A percentile compares a stretch with the other conserved stretches of the same genome.
These are phyloP conservation scores for Sylvia borin DNA, from an alignment of 2,797 vertebrate genomes.

Conservation along the genomic window DNA sequence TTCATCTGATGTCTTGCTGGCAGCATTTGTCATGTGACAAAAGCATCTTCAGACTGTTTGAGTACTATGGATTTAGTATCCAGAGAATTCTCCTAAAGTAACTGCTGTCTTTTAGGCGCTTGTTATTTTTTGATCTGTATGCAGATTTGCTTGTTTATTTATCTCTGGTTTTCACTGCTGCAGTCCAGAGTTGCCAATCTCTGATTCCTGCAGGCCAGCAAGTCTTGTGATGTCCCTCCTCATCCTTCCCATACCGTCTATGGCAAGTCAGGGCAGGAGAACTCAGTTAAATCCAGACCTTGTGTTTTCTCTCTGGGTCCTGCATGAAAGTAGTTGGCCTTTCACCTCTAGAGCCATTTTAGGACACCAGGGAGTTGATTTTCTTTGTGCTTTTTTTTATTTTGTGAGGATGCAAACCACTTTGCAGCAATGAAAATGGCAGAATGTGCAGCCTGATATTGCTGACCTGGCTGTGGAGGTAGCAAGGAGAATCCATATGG, in stretches of 20 bases:
- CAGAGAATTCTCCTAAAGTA: background rate
- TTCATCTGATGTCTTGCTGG: background rate
- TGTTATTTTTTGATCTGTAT: background rate
- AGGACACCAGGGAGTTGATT: background rate
- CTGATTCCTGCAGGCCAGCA: background rate
- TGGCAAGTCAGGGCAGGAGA: slow-evolving; percentile 23
- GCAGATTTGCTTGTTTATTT: background rate
- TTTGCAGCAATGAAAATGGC: background rate
- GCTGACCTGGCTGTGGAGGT: background rate
- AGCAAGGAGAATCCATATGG: background rate
- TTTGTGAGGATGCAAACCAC: background rate
- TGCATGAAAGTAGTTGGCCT: background rate
- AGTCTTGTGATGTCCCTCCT: background rate
- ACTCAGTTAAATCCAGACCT: background rate
- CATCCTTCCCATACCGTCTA: background rate
- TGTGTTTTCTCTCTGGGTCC: background rate
- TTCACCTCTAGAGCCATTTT: background rate
- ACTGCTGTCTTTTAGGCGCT: background rate
- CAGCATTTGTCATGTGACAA: background rate
- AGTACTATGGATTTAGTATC: background rate
- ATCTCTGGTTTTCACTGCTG: background rate
- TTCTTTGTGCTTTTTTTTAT: background rate
- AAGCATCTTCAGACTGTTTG: background rate
- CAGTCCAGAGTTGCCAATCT: background rate
- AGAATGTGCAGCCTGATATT: background rate